Percentiles rank a stretch among this genome's conserved stretches.
These are phyloP conservation scores for Heliothis virescens DNA, from an alignment of 1,140 invertebrate species.

Conservation along the genomic window DNA sequence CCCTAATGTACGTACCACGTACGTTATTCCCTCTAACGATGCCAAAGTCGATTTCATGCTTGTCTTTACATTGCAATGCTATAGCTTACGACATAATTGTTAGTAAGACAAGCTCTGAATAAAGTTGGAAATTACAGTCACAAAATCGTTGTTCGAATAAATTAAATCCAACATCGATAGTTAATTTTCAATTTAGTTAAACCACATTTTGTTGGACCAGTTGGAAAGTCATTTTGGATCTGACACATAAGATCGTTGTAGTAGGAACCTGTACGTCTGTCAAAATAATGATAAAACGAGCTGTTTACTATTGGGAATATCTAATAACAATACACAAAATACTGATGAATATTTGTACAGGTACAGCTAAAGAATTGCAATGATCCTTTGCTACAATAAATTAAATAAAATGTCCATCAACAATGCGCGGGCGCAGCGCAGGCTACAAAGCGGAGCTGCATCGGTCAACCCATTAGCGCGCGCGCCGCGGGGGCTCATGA, in stretches of 20 bases:
- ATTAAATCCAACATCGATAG: too few relatives aligned
- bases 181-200: too few relatives aligned
- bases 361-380: conserved; percentile 18
- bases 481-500: conserved; percentile 79
- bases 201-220: too few relatives aligned
- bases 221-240: too few relatives aligned
- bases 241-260: too few relatives aligned
- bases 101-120: not conserved
- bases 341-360: conserved; percentile 22
- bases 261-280: too few relatives aligned
- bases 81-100: conserved; percentile 38
- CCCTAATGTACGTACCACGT: conserved; percentile 45
- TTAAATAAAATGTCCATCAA: conserved; percentile 54
- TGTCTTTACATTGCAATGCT: conserved; percentile 51
- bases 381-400: conserved; percentile 49
- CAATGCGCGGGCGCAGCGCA: conserved; percentile 32
- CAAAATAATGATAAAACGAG: too few relatives aligned
- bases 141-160: too few relatives aligned
- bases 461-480: conserved; percentile 81
- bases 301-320: too few relatives aligned
- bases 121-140: too few relatives aligned
- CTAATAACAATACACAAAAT: not conserved
- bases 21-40: conserved; percentile 54
- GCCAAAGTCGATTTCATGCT: conserved; percentile 59
- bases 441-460: conserved; percentile 58